Evolutionary conservation across 2,113 vertebrate species (phyloP), one percentile per base, ranked within the genome.

Genomic region (Benitochromis conjunctus): DNA sequence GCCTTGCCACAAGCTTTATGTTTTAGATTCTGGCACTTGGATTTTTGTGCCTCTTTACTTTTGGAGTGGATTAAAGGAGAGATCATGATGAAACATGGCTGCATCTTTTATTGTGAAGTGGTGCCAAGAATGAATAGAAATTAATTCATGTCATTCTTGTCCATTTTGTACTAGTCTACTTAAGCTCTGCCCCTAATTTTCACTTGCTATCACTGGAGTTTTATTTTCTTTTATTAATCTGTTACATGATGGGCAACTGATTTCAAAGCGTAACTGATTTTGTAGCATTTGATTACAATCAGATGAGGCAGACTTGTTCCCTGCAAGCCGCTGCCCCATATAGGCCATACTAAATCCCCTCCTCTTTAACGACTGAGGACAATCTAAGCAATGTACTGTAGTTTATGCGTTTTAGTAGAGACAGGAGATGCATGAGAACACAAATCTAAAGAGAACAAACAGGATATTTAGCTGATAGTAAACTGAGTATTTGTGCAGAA

Each of bases 1-100:
- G 94, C 95, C 95, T 96, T 96, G 94, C 94, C 94, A 94, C 91
- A 80, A 93, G 92, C 92, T 94, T 95, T 94, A 93, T 86, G 85
- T 89, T 84, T 85, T 81, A 84, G 80, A 90, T 84, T 55, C 87
- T 84, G 94, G 94, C 93, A 94, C 93, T 92, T 90, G 46, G 74
- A 87, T 87, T 69, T 48, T 51, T 92, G 92, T 95, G 94, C 92
- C 92, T 95, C 89, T 46, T 87, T 88, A 81, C 24, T 91, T 93
- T 90, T 87, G 9, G 81, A 84, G 86, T 55, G 41, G 43, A 88
- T 83, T 84, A 29, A 90, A 82, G 41, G 57, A 82, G 66, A 90
- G 80, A 83, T 90, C 89, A 82, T 80, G 36, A 82, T 58, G 55
- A 82, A 83, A 77, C 26, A 84, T 51, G 82, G 86, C 90, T 84